Percentiles rank a stretch among this genome's conserved stretches.
Evolutionary conservation across 2,113 vertebrate species (phyloP).

Genomic region (Charina bottae): DNA sequence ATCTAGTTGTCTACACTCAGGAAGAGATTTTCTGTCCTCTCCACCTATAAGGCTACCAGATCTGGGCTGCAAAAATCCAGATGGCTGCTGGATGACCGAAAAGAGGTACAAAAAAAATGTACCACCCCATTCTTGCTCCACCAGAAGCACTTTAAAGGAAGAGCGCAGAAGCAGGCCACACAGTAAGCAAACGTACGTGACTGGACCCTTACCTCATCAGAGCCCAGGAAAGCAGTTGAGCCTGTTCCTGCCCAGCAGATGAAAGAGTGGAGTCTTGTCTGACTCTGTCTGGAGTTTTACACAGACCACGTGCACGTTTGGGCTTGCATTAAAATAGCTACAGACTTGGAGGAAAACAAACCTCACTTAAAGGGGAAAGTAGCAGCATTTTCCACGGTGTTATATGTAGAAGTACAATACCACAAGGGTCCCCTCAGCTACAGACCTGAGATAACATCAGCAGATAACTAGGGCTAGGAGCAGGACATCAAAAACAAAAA

Average conservation of each 20-base stretch:
- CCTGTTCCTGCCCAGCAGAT: conserved; percentile 19
- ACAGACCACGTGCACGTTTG: not conserved
- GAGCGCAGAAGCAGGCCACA: not conserved
- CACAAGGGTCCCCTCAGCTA: not conserved
- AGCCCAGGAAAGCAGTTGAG: conserved; percentile 23
- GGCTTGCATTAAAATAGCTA: conserved; percentile 27
- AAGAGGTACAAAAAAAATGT: not conserved
- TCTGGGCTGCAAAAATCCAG: not conserved
- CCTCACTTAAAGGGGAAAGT: conserved; percentile 32
- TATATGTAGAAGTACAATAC: not conserved
- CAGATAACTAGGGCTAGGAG: not conserved
- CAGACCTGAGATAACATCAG: not conserved
- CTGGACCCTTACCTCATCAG: not conserved
- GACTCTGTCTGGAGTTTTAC: conserved; percentile 12
- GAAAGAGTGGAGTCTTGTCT: not conserved
- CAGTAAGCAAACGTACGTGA: not conserved
- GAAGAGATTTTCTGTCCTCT: not conserved
- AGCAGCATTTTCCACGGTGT: not conserved
- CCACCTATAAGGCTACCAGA: not conserved
- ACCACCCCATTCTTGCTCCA: no score
- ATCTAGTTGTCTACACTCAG: not conserved
- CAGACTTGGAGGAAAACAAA: conserved; percentile 33
- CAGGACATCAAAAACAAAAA: not conserved
- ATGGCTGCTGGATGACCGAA: not conserved
- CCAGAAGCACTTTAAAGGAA: not conserved